Evolutionary conservation across 2,113 vertebrate genomes (phyloP).

Genomic region (Carassius auratus): DNA sequence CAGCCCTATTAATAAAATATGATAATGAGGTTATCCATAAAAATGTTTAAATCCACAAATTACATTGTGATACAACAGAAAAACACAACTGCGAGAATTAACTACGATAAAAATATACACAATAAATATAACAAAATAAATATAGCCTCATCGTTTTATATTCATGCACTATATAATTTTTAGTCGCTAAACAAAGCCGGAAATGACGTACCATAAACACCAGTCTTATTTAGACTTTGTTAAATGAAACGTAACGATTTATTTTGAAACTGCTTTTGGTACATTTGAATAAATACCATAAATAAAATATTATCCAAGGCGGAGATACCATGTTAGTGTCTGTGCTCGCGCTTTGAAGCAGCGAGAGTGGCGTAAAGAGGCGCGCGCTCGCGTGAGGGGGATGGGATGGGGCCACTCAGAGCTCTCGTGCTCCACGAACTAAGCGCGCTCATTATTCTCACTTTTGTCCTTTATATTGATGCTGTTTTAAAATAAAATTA

Average conservation of each 20-base stretch:
- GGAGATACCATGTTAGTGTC: not conserved
- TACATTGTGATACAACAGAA: not conserved
- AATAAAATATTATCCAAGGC: not conserved
- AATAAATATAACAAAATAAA: not conserved
- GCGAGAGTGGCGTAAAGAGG: conserved; percentile 16
- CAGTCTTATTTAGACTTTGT: not conserved
- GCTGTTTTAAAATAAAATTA: conserved; percentile 42
- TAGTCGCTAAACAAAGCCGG: not conserved
- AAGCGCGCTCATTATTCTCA: conserved; percentile 69
- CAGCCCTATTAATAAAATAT: not conserved
- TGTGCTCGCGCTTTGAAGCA: not conserved
- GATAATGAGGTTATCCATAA: not conserved
- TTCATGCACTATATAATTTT: not conserved
- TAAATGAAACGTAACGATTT: not conserved
- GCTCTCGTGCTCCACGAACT: conserved; percentile 70
- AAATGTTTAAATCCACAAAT: not conserved
- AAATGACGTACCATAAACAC: conserved; percentile 5
- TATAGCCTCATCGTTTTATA: not conserved
- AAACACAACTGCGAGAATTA: not conserved
- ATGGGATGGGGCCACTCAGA: conserved; percentile 75
- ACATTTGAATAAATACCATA: not conserved
- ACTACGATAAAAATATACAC: not conserved
- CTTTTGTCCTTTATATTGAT: conserved; percentile 55
- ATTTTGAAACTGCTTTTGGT: not conserved
- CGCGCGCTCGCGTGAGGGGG: conserved; percentile 42